phyloP scores from a whole-genome alignment of 2,797 vertebrate genomes.

The Momotus momota region DNA sequence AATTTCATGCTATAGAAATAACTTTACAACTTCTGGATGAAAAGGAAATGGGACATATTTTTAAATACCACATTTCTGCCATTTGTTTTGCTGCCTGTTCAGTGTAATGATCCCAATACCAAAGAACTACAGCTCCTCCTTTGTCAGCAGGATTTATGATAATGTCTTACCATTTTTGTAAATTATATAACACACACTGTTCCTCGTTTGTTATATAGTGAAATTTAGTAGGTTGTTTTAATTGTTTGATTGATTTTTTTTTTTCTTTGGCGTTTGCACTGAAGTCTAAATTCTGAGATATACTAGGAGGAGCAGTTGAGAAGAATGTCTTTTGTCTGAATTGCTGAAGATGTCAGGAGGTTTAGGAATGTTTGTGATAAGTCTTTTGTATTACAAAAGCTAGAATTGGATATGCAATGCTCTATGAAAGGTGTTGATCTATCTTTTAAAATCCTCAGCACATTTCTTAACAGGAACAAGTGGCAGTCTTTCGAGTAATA shows the following conservation, averaged over 20 bases:
- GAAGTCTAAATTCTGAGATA: conserved; percentile 57
- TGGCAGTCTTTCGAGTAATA: background rate
- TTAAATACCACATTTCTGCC: conserved; percentile 23
- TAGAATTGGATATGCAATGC: background rate
- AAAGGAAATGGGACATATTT: background rate
- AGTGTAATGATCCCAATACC: conserved; percentile 57
- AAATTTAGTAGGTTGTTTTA: conserved; percentile 79
- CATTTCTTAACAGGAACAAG: conserved; percentile 28
- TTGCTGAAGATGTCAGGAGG: conserved; percentile 47
- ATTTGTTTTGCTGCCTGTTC: conserved; percentile 61
- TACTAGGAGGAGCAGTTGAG: conserved; percentile 1
- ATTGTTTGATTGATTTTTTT: conserved; percentile 78
- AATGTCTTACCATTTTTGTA: conserved; percentile 74
- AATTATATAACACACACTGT: conserved; percentile 75
- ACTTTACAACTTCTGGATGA: background rate
- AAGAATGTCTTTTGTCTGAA: conserved; percentile 40
- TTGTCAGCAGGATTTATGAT: conserved; percentile 74
- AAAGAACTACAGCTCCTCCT: conserved; percentile 64
- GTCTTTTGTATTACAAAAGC: conserved; percentile 21
- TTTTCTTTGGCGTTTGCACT: conserved; percentile 62
- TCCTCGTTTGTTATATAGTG: conserved; percentile 68
- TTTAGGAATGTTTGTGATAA: conserved; percentile 54
- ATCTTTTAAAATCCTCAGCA: conserved; percentile 15
- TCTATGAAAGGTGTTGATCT: background rate
- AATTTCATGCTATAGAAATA: conserved; percentile 13